These are phyloP conservation scores for Spicauda simplicius DNA, from an alignment of 2,888 invertebrate genomes.

Conservation along the genomic window DNA sequence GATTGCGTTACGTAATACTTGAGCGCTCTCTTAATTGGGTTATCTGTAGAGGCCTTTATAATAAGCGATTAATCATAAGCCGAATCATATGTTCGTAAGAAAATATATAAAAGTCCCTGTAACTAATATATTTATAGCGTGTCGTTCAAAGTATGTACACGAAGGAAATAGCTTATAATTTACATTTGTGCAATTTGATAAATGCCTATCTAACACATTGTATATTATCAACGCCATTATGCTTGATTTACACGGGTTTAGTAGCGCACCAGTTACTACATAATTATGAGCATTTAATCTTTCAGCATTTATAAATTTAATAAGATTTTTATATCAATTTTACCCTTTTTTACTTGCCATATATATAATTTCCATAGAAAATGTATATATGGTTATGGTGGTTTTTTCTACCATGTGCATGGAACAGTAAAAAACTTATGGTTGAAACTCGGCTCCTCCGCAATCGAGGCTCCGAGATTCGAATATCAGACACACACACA, in stretches of 20 bases:
- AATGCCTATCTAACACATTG: conserved; percentile 59
- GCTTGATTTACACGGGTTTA: conserved; percentile 32
- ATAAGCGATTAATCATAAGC: background rate
- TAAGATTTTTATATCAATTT: no score
- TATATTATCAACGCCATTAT: conserved; percentile 36
- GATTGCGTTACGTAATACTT: no score
- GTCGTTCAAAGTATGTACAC: conserved; percentile 26
- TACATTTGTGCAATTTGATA: conserved; percentile 66
- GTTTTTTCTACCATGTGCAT: no score
- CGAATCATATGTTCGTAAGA: background rate
- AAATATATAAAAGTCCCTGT: conserved; percentile 10
- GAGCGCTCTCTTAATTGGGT: background rate
- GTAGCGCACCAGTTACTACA: conserved; percentile 8
- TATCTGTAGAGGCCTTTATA: background rate
- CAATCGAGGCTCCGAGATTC: no score
- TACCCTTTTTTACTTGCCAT: no score
- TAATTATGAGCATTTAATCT: background rate
- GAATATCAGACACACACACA: no score
- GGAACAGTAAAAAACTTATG: no score
- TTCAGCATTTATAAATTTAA: no score
- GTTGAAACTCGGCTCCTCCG: no score
- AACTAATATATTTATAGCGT: conserved; percentile 20
- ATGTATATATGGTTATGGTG: no score
- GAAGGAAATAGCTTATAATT: conserved; percentile 40
- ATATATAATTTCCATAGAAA: no score